Percentiles rank a stretch among this genome's conserved stretches.
phyloP scores from a whole-genome alignment of 2,888 invertebrate genomes.

The Epicampocera succincta region DNA sequence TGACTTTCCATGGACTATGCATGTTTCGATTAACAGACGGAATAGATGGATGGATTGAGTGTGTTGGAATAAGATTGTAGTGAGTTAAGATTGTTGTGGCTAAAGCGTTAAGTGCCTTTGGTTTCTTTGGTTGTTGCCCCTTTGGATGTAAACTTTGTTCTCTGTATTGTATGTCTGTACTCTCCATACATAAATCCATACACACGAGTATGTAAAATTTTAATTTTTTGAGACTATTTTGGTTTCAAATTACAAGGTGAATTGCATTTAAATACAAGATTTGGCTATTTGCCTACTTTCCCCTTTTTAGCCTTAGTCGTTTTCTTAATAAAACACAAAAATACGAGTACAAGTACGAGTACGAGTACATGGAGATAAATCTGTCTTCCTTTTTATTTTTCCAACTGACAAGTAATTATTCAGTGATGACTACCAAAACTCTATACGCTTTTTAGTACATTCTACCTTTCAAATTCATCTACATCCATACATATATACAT shows the following conservation, averaged over 20 bases:
- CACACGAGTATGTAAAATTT: conserved; percentile 27
- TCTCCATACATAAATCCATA: too few species aligned
- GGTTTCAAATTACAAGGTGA: conserved; percentile 81
- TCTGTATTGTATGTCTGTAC: too few species aligned
- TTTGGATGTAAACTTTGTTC: too few species aligned
- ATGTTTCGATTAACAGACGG: conserved; percentile 60
- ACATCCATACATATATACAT: too few species aligned
- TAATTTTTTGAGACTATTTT: conserved; percentile 74
- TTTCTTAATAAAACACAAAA: neutral
- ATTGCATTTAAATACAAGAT: conserved; percentile 69
- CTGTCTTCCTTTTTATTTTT: conserved; percentile 59
- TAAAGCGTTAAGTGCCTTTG: conserved; percentile 78
- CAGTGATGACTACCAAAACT: conserved; percentile 66
- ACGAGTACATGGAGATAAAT: neutral
- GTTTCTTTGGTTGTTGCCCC: conserved; percentile 58
- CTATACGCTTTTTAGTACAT: conserved; percentile 18
- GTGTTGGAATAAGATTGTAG: conserved; percentile 22
- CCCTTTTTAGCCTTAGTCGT: conserved; percentile 1
- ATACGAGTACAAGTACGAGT: too few species aligned
- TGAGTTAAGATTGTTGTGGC: conserved; percentile 49
- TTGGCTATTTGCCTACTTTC: neutral
- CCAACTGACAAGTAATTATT: conserved; percentile 67
- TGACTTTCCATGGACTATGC: conserved; percentile 49
- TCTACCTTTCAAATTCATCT: too few species aligned
- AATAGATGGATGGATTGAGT: conserved; percentile 15